Evolutionary conservation across 2,113 vertebrate genomes (phyloP).

Genomic region (Tupaia tana): DNA sequence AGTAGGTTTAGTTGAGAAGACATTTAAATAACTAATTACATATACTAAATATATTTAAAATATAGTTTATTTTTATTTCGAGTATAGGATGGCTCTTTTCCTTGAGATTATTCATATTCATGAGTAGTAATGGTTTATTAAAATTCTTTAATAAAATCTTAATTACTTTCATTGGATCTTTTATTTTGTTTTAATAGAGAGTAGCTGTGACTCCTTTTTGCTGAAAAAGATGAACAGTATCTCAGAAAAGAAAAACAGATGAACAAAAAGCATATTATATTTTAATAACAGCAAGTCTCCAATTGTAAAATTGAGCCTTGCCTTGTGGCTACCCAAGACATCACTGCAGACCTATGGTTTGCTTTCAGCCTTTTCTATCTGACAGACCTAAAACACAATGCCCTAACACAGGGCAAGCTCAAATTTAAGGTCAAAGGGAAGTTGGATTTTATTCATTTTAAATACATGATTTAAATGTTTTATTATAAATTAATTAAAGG

Average conservation of each 20-base stretch:
- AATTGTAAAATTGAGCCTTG: not conserved
- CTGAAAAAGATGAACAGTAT: constrained; percentile 39
- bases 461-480: not conserved
- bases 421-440: not conserved
- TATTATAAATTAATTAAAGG: constrained; percentile 44
- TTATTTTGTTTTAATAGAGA: constrained; percentile 64
- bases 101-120: constrained; percentile 74
- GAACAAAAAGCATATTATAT: not conserved
- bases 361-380: not conserved
- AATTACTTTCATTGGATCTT: constrained; percentile 73
- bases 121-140: constrained; percentile 77
- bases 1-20: constrained; percentile 69
- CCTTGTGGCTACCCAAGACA: not conserved
- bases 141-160: constrained; percentile 78
- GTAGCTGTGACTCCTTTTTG: constrained; percentile 42
- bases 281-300: constrained; percentile 52
- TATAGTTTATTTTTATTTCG: constrained; percentile 76
- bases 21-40: constrained; percentile 67
- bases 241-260: not conserved
- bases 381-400: not conserved
- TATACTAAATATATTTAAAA: constrained; percentile 73
- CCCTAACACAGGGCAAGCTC: not conserved
- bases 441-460: not conserved
- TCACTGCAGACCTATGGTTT: not conserved
- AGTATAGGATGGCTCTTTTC: constrained; percentile 57